Evolutionary conservation across 1,140 invertebrate species (phyloP), one percentile per base, ranked within the genome.

Genomic region (Hycleus phaleratus): DNA sequence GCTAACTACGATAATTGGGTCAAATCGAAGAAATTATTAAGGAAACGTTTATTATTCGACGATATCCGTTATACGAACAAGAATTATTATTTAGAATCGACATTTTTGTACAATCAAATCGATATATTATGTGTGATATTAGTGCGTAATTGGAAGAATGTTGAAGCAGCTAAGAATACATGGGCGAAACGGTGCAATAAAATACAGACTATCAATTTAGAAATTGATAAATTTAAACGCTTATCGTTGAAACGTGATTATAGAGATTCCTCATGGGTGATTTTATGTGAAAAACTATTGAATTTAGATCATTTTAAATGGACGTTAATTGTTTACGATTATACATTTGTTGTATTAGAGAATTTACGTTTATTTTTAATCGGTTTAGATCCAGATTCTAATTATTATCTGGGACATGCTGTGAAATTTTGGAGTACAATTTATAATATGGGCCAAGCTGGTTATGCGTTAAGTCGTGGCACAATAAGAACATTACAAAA

Each of bases 331-430:
- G 60, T 66, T 5, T 65, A 66, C 51, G 68, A 70, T 56, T 54
- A 64, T 46, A 70, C 62, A 39, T 71, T 68, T 62, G 59, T 62
- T 3, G 54, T 71, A 40, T 38, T 66, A 42, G 69, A 71, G 46
- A 71, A 71, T 61, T 60, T 71, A 10, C 59, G 69, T 25, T 62
- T 58, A 24, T 65, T 66, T 50, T 47, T 70, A 2, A 63, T 62
- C 24, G 47, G 50, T 8, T 57, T 68, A 49, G 59, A 69, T 49
- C 26, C 52, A 7, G 44, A 51, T 5, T 26, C 63, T n/a, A 56
- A 53, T n/a, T 61, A 67, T 64, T 71, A 71, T 63, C 57, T 71
- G 43, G 69, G 69, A 6, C 62, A 71, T 64, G 49, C 64, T 43
- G 62, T 64, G 6, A 59, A 60, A 54, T 69, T 69, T 58, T 69